Evolutionary conservation across 2,797 vertebrate genomes (phyloP).

Genomic region (Myotis myotis): DNA sequence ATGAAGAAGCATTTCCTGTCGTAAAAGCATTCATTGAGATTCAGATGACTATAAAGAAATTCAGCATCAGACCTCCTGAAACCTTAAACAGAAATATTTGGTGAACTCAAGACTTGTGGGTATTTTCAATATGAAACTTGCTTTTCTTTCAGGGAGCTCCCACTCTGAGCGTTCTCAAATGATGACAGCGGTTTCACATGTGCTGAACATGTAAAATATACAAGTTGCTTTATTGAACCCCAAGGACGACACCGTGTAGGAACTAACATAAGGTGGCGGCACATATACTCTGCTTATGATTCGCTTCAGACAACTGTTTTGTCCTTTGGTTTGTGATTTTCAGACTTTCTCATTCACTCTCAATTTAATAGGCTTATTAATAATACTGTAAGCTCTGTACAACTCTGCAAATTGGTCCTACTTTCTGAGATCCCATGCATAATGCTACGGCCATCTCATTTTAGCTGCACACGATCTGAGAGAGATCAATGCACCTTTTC

Average conservation of each 20-base stretch:
- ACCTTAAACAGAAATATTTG: background rate
- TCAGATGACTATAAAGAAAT: constrained; percentile 28
- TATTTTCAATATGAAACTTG: background rate
- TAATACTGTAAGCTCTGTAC: constrained; percentile 6
- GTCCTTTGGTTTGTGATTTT: constrained; percentile 41
- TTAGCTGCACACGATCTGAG: constrained; percentile 13
- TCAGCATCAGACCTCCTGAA: constrained; percentile 39
- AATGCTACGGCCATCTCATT: background rate
- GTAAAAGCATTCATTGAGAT: constrained; percentile 23
- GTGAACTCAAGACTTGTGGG: constrained; percentile 15
- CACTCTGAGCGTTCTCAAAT: constrained; percentile 32
- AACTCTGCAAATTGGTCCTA: constrained; percentile 21
- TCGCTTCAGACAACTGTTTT: constrained; percentile 34
- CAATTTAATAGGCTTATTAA: constrained; percentile 15
- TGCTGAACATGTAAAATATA: constrained; percentile 7
- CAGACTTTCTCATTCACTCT: background rate
- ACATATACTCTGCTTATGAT: background rate
- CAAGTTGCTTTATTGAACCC: background rate
- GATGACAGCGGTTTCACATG: background rate
- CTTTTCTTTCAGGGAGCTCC: constrained; percentile 34
- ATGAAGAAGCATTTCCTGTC: background rate
- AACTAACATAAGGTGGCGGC: constrained; percentile 2
- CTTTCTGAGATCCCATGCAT: background rate
- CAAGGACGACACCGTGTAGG: constrained; percentile 4
- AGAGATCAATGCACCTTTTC: background rate